Evolutionary conservation across 30 jellyfish, hydroid and myxozoan genomes (phyloP), one percentile per base, ranked within the genome.

Genomic region (Aurelia sp.): DNA sequence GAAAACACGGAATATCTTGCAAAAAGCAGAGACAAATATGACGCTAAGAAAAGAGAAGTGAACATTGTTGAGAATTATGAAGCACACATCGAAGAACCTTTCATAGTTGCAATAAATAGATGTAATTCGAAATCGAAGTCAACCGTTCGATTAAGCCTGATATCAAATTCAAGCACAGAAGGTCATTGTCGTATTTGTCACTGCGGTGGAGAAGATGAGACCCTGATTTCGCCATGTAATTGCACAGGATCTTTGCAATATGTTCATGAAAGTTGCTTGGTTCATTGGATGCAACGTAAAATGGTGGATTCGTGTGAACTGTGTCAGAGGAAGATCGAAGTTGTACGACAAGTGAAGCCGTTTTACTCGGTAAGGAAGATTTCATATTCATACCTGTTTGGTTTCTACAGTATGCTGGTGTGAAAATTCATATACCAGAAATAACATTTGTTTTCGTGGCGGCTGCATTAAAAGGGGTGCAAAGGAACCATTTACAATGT

Each of bases 231-330:
- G 40, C 96, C 96, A 11, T 87, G 96, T 72, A n/a, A 37, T 62
- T 87, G 96, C 37, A 67, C 88, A 11, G 96, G 96, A 10, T 76
- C 96, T 9, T 76, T 87, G 86, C 86, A 87, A 61, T 69, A 79
- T 71, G 85, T 87, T 30, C 96, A 87, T 79, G 91, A 87, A 71
- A 87, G 91, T 71, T 87, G 96, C 37, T 79, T 87, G 50, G 66
- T 87, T 7, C 86, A 87, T 47, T 87, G 96, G 96, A 67, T 87
- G 91, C 82, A 87, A 87, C 16, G 91, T 62, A 77, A 89, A 19
- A 41, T 78, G 74, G 68, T 40, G 47, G 87, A 87, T 22, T 51
- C 83, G 17, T 87, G 96, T 64, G 96, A 87, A 47, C 61, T 87
- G 72, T 87, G 96, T 65, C 73, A 41, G 51, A 66, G 50, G 50